Evolutionary conservation across 2,113 vertebrate species (phyloP), one percentile per base, ranked within the genome.

Genomic region (Sarotherodon lohbergeri): DNA sequence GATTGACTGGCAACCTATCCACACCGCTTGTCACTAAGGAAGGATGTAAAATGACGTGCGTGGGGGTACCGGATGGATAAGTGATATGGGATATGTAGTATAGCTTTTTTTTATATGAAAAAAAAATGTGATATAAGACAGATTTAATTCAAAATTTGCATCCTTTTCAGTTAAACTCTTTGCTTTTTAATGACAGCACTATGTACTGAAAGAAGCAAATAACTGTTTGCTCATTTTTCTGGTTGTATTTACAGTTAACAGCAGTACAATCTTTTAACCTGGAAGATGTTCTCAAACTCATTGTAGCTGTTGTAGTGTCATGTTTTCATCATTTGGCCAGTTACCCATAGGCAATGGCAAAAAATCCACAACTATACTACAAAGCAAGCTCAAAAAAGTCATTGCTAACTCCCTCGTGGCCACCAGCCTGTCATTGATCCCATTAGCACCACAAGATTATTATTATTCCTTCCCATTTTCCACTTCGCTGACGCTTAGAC

Each of bases 401-500:
- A 27, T 61, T 17, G 78, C 55, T 19, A 61, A 81, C 56, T 59
- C 91, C 84, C 82, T 89, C 16, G 10, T 52, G 41, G 54, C 71
- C 68, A 81, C 61, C 17, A 36, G 63, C 48, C 52, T 57, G 76
- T 83, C 88, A 84, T 46, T 24, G 56, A 76, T 71, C 16, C 79
- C 78, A 83, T 89, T 89, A 89, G 85, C 83, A 76, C 86, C 66
- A 76, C 46, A 85, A 32, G 27, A 16, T 80, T 79, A 86, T 86
- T 78, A 78, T 83, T 78, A 84, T 83, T 56, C 79, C 80, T 48
- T 46, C 41, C 50, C 54, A 55, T 90, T 86, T 91, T 82, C 55
- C 41, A 48, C 78, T 61, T 50, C 63, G 86, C 7, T 84, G 81
- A 85, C 2, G 19, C 59, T 27, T 71, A 91, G 81, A 63, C 54